Base-by-base conservation (phyloP, 2,113 vertebrate genomes). In the Lanius collurio region DNA sequence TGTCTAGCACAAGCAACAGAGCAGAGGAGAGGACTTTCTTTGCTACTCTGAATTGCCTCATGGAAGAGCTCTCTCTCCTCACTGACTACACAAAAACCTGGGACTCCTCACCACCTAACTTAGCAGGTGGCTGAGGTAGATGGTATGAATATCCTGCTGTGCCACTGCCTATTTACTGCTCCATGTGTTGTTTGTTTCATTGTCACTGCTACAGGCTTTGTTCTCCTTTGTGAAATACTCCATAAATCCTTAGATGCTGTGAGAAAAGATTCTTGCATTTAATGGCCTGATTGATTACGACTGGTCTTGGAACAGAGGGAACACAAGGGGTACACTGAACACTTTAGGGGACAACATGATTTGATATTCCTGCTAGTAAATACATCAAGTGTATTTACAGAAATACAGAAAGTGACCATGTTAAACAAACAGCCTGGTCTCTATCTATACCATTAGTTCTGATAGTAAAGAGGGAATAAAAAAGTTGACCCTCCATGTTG, bases 341-440 rank as follows among this genome's bases (percentile, higher is more conserved):
- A 89, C 63, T 87, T 93, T 28, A 56, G 73, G 59, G 89, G 50
- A 65, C 56, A 84, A 67, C 28, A 60, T 80, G 60, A 80, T 94
- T 94, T 93, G 53, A 83, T 92, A 95, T 56, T 95, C 27, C 31
- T 89, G 44, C 64, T 67, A 67, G 78, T 73, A 95, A 93, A 93
- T 92, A 78, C n/a, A 89, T 89, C 79, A 90, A 93, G 47, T 37
- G 37, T 37, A 37, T 37, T 37, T 37, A 37, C 37, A 37, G 37
- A 37, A 37, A 37, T 37, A 37, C 50, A 89, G 69, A 88, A 94
- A 85, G 84, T 65, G 81, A 62, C 70, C 60, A 41, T 6, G 44
- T 65, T 91, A 87, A 81, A 59, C 44, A 69, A 89, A 60, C 41
- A 92, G 65, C 27, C 37, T 74, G 16, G 21, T 70, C 77, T 44